Base-by-base conservation (phyloP, 2,888 invertebrate species). In the Pseudococcus viburni region DNA sequence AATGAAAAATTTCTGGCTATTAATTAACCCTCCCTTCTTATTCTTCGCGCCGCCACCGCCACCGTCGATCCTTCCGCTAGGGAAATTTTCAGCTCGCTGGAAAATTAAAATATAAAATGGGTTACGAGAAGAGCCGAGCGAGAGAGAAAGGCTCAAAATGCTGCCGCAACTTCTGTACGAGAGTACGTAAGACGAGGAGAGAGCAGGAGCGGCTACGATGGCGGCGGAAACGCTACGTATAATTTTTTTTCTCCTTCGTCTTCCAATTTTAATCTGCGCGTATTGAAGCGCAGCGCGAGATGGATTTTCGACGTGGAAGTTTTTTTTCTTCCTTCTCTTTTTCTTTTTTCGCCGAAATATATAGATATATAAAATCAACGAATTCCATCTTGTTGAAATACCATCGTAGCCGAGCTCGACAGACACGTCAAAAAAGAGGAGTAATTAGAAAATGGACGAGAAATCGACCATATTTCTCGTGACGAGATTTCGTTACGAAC, bases 1-100 rank as follows among this genome's bases (percentile, higher is more conserved):
- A 87, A 87, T 87, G 87, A 87, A 87, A 87, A 87, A 87, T 87
- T 87, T 80, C 87, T 87, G 87, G 87, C 87, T 83, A 87, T 87
- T 87, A 87, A 87, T 87, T 87, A 87, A 87, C 87, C 80, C 87
- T 80, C 80, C 73, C 73, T 68, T 68, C 73, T 9, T 46, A 68
- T 46, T n/a, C 46, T 26, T 42, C 48, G 51, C 19, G 15, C 46
- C 22, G 17, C 19, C 85, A 59, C 39, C 55, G 26, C 22, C 17
- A 9, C 26, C 73, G 73, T 33, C 84, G 85, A 26, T 85, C 77
- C 77, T 87, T 87, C 83, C 87, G 87, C 48, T 86, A 73, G 42
- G 39, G 87, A 87, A 48, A 77, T 87, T 87, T 77, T 87, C 83
- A 73, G 80, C 80, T 48, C 73, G 55, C 39, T 46, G 77, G 55